Evolutionary conservation across 2,113 vertebrate species (phyloP).

Genomic region (Megaceryle torquata): DNA sequence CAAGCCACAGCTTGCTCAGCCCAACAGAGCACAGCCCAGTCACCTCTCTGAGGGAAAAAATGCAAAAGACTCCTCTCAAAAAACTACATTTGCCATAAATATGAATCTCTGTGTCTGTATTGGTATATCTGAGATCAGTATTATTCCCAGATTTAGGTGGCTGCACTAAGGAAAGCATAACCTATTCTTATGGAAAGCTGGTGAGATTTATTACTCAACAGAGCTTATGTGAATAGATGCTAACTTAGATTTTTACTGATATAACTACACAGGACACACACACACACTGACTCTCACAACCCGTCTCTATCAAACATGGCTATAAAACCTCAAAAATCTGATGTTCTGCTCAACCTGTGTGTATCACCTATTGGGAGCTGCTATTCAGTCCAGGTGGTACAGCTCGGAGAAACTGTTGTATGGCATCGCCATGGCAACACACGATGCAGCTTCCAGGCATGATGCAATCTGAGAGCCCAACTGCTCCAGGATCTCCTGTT

Average conservation of each 20-base stretch:
- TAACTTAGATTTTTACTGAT: neutral
- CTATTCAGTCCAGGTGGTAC: neutral
- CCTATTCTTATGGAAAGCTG: neutral
- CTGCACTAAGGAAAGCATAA: neutral
- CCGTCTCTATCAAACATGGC: neutral
- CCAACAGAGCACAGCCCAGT: neutral
- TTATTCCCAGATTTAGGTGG: neutral
- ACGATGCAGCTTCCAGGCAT: slow-evolving; percentile 10
- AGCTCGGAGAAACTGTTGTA: neutral
- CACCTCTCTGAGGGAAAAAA: neutral
- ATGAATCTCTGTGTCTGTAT: neutral
- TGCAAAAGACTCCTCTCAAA: neutral
- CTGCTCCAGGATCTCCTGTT: neutral
- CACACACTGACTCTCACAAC: neutral
- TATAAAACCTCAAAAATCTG: neutral
- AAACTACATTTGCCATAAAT: neutral
- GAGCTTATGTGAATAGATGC: neutral
- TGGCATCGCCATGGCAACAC: neutral
- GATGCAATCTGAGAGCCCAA: neutral
- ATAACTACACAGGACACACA: neutral
- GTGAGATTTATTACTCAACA: neutral
- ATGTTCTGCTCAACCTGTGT: neutral
- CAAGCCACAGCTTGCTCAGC: neutral
- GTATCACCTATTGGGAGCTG: neutral
- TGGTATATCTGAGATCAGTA: neutral